These are phyloP conservation scores for Amitus sp. DNA, from an alignment of 2,888 invertebrate genomes.

Conservation along the genomic window DNA sequence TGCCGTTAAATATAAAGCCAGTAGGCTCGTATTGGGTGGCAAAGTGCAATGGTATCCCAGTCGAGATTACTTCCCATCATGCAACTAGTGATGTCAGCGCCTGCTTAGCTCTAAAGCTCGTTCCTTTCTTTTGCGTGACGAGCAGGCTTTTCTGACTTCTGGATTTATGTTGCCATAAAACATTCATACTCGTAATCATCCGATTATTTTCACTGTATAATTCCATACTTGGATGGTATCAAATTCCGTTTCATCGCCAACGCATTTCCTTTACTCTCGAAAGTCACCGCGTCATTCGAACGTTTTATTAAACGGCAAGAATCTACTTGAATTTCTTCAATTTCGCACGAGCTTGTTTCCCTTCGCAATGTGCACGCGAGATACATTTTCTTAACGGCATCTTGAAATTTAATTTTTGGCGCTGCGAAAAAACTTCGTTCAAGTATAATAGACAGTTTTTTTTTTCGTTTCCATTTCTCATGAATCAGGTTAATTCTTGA, in stretches of 20 bases:
- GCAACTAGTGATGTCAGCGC: constrained; percentile 31
- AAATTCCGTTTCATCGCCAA: constrained; percentile 10
- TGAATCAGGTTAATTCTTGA: too few relatives aligned
- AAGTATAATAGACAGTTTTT: too few relatives aligned
- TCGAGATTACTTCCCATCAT: constrained; percentile 36
- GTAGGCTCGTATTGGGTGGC: constrained; percentile 22
- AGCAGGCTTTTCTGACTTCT: constrained; percentile 11
- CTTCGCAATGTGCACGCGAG: too few relatives aligned
- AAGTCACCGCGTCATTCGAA: neutral
- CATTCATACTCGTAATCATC: constrained; percentile 29
- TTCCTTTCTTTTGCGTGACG: constrained; percentile 29
- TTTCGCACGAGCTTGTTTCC: too few relatives aligned
- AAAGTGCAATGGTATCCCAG: constrained; percentile 31
- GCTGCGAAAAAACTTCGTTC: too few relatives aligned
- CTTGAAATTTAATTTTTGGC: too few relatives aligned
- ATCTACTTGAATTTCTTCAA: too few relatives aligned
- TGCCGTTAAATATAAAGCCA: constrained; percentile 32
- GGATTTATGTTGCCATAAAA: constrained; percentile 18
- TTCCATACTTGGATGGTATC: constrained; percentile 13
- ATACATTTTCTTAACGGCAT: too few relatives aligned
- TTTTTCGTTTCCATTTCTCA: too few relatives aligned
- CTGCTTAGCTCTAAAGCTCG: neutral
- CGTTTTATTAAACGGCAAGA: too few relatives aligned
- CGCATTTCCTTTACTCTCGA: constrained; percentile 8
- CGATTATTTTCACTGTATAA: constrained; percentile 21